Evolutionary conservation across 2,797 vertebrate species (phyloP).

Genomic region (Lindbergichthys nudifrons): DNA sequence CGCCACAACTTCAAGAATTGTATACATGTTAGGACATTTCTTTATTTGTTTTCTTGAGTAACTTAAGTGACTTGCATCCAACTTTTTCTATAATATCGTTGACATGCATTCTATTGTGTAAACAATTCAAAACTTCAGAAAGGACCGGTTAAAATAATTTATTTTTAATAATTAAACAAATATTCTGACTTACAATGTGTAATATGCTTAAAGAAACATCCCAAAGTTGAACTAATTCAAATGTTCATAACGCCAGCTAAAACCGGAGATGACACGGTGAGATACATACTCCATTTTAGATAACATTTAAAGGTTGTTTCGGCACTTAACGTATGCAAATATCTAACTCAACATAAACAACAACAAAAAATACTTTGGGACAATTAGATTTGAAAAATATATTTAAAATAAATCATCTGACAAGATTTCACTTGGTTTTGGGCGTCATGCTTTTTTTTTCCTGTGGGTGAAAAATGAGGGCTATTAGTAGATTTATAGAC

Average conservation of each 20-base stretch:
- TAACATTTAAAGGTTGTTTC: not conserved
- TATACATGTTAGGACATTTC: not conserved
- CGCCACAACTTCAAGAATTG: not conserved
- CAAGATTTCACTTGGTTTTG: not conserved
- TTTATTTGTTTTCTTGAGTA: not conserved
- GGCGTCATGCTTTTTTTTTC: not conserved
- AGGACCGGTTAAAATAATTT: too few relatives aligned
- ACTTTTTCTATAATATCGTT: not conserved
- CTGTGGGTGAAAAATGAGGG: not conserved
- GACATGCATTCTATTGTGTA: not conserved
- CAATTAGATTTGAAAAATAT: not conserved
- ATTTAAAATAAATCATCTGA: not conserved
- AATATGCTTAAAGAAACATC: not conserved
- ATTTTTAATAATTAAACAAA: too few relatives aligned
- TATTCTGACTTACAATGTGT: not conserved
- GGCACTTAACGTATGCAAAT: not conserved
- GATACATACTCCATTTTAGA: not conserved
- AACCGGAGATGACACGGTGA: not conserved
- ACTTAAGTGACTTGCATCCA: not conserved
- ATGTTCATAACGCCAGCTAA: not conserved
- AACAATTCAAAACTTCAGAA: not conserved
- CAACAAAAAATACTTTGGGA: not conserved
- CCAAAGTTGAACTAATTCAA: not conserved
- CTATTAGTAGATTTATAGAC: not conserved
- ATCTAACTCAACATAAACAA: not conserved